A percentile compares a stretch with the other conserved stretches of the same genome.
Evolutionary conservation across 2,797 vertebrate species (phyloP).

Genomic region (Gallinago stenura): DNA sequence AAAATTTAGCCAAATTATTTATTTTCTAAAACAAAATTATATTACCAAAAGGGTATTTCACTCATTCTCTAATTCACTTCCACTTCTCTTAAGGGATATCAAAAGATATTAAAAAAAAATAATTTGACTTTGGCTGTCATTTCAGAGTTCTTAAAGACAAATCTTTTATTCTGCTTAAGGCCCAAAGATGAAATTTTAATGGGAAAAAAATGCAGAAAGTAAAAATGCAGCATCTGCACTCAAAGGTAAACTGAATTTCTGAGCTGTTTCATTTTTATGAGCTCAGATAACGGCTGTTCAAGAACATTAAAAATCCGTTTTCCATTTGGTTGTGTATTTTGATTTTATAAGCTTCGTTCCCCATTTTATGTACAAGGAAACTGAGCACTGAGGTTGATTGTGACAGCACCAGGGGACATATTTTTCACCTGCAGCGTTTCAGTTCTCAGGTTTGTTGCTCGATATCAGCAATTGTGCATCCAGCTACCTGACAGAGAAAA

Average conservation of each 20-base stretch:
- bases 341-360: not conserved
- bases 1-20: not conserved
- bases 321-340: not conserved
- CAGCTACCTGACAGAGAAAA: not conserved
- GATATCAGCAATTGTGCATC: not conserved
- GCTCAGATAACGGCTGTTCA: not conserved
- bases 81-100: not conserved
- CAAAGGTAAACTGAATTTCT: not conserved
- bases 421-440: not conserved
- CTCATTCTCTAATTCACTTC: not conserved
- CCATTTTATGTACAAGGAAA: not conserved
- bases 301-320: not conserved
- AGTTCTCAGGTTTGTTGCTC: not conserved
- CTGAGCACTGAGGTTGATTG: not conserved
- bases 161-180: not conserved
- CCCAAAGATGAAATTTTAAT: not conserved
- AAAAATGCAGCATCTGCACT: not conserved
- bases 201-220: not conserved
- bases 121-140: not conserved
- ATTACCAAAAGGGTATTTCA: not conserved
- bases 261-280: not conserved
- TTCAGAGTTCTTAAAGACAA: not conserved
- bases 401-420: not conserved
- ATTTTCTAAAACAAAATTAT: not conserved
- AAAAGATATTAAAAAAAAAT: not conserved